phyloP scores from a whole-genome alignment of 2,113 vertebrate species.

The Poeciliopsis occidentalis region DNA sequence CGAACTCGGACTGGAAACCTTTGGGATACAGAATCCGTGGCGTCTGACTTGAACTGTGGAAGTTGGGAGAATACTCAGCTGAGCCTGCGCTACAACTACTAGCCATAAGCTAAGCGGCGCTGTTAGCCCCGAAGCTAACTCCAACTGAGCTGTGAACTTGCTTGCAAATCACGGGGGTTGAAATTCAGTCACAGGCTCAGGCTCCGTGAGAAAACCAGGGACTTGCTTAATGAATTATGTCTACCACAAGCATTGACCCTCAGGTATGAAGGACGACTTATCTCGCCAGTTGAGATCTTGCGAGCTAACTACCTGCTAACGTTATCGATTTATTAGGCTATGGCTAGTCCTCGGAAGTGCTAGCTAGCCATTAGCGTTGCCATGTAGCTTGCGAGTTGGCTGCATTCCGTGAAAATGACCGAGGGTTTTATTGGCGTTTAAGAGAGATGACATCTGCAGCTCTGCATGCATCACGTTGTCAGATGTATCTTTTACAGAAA shows the following conservation, averaged over 20 bases:
- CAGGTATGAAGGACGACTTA: conserved; percentile 83
- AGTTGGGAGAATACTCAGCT: conserved; percentile 74
- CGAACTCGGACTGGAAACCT: conserved; percentile 33
- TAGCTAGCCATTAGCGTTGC: conserved; percentile 53
- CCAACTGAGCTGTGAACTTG: conserved; percentile 64
- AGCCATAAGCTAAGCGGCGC: conserved; percentile 67
- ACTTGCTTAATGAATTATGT: conserved; percentile 93
- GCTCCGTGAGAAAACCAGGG: conserved; percentile 77
- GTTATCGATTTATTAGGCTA: conserved; percentile 54
- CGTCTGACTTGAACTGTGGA: conserved; percentile 68
- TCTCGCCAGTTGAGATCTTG: conserved; percentile 27
- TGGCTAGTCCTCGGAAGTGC: conserved; percentile 68
- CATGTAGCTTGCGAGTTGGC: conserved; percentile 51
- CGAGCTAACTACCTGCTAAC: conserved; percentile 61
- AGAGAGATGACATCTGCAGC: background rate
- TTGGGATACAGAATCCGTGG: conserved; percentile 47
- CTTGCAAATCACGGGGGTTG: too few relatives aligned
- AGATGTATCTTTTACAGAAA: conserved; percentile 1
- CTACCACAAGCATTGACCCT: conserved; percentile 96
- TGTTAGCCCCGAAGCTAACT: conserved; percentile 66
- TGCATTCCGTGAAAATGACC: conserved; percentile 28
- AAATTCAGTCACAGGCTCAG: too few relatives aligned
- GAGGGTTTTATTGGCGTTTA: background rate
- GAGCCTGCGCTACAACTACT: conserved; percentile 63
- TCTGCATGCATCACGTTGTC: background rate